Percentiles rank a stretch among this genome's conserved stretches.
These are phyloP conservation scores for Pogoniulus pusillus DNA, from an alignment of 2,797 vertebrate species.

Conservation along the genomic window DNA sequence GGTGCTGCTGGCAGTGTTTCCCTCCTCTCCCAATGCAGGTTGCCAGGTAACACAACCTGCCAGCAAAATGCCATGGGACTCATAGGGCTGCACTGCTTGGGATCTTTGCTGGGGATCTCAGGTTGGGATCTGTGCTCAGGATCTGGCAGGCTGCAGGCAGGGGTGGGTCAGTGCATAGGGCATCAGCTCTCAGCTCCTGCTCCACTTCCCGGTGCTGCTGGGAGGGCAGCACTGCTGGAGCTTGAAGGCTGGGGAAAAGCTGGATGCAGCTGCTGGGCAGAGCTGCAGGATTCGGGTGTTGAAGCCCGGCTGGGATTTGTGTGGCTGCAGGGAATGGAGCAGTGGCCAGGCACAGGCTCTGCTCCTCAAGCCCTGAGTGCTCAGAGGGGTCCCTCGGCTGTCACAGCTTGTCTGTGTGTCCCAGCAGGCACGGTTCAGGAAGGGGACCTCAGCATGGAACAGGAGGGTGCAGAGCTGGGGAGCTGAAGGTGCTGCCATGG, in stretches of 20 bases:
- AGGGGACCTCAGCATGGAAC: fast-evolving
- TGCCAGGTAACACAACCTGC: conserved; percentile 68
- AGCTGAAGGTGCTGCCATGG: neutral
- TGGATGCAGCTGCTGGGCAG: neutral
- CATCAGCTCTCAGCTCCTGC: neutral
- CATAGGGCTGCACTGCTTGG: neutral
- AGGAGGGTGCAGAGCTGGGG: neutral
- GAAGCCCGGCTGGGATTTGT: neutral
- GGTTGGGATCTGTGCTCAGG: neutral
- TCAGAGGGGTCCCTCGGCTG: fast-evolving
- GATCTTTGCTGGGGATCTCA: too few relatives aligned
- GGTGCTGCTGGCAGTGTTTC: neutral
- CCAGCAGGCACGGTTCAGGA: fast-evolving
- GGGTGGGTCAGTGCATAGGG: neutral
- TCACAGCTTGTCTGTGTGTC: fast-evolving
- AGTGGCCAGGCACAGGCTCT: fast-evolving
- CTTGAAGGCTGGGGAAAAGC: neutral
- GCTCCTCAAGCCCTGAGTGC: neutral
- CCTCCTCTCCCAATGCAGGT: conserved; percentile 45
- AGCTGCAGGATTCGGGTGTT: neutral
- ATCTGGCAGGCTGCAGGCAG: neutral
- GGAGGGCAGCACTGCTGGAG: neutral
- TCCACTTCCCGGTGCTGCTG: fast-evolving
- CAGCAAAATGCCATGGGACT: conserved; percentile 37
- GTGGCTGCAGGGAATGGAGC: fast-evolving